Percentiles rank a stretch among this genome's conserved stretches.
phyloP scores from a whole-genome alignment of 2,888 invertebrate species.

The Drosophila mercatorum region DNA sequence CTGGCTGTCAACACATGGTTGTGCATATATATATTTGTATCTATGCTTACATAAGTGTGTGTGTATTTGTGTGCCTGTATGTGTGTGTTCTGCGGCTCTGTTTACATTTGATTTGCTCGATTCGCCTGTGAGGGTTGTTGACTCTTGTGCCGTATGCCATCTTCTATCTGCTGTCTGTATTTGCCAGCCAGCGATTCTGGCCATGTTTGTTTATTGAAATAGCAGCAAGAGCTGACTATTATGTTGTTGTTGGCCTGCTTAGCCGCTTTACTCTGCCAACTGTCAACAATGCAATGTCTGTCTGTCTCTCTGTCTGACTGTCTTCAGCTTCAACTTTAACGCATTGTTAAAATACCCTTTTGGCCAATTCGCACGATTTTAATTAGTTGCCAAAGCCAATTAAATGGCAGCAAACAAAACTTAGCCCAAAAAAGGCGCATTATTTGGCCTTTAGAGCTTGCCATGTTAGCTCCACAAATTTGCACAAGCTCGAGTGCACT shows the following conservation, averaged over 20 bases:
- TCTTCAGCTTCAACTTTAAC: background rate
- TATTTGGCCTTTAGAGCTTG: constrained; percentile 30
- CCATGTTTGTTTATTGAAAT: constrained; percentile 69
- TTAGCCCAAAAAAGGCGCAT: constrained; percentile 18
- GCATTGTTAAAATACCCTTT: background rate
- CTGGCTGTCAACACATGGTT: constrained; percentile 25
- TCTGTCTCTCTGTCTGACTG: background rate
- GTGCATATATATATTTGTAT: background rate
- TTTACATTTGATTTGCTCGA: constrained; percentile 75
- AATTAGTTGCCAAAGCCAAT: constrained; percentile 53
- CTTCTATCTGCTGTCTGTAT: constrained; percentile 32
- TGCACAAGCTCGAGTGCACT: constrained; percentile 37
- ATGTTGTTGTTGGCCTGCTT: constrained; percentile 26
- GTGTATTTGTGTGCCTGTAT: constrained; percentile 9
- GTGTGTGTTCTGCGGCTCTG: constrained; percentile 38
- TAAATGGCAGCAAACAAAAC: constrained; percentile 35
- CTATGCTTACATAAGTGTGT: constrained; percentile 7
- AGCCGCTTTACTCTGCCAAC: constrained; percentile 27
- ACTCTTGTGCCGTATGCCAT: constrained; percentile 16
- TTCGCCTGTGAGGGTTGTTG: constrained; percentile 47
- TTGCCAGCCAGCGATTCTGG: constrained; percentile 61
- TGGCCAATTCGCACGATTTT: constrained; percentile 26
- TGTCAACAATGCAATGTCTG: constrained; percentile 6
- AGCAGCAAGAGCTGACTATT: constrained; percentile 48
- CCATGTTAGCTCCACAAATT: constrained; percentile 33